Conservation (phyloP, 1,140 invertebrate genomes). For the Ceratosolen fusciceps region DNA sequence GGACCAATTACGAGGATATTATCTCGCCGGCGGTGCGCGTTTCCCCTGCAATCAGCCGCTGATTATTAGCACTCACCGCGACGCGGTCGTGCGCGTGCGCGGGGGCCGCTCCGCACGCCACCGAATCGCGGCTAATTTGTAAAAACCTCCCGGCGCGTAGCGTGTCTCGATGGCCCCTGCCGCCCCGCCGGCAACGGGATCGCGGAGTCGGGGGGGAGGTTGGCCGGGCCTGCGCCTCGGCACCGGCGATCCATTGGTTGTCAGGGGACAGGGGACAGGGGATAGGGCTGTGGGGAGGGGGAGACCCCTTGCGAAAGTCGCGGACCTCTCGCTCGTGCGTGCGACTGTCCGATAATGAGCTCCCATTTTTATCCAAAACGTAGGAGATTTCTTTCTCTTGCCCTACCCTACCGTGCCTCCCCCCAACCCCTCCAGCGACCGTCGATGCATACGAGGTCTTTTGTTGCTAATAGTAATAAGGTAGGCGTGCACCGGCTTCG, state of each 20-base stretch:
- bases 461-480: conserved; percentile 16
- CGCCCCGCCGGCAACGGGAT: no score
- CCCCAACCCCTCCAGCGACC: not conserved
- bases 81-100: conserved; percentile 8
- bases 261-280: not conserved
- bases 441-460: not conserved
- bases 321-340: not conserved
- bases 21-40: conserved; percentile 61
- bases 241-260: no score
- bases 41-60: conserved; percentile 63
- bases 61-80: conserved; percentile 57
- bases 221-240: not conserved
- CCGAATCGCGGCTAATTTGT: conserved; percentile 64
- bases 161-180: not conserved
- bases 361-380: conserved; percentile 36
- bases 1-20: conserved; percentile 69
- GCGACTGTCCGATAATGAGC: conserved; percentile 41
- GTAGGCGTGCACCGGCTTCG: not conserved
- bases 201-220: not conserved
- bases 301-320: not conserved
- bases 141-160: conserved; percentile 48
- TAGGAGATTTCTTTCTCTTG: not conserved
- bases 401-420: not conserved
- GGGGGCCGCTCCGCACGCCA: conserved; percentile 13
- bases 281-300: no score